Base-by-base conservation (phyloP, 2,888 invertebrate genomes). In the Cephus nigrinus region DNA sequence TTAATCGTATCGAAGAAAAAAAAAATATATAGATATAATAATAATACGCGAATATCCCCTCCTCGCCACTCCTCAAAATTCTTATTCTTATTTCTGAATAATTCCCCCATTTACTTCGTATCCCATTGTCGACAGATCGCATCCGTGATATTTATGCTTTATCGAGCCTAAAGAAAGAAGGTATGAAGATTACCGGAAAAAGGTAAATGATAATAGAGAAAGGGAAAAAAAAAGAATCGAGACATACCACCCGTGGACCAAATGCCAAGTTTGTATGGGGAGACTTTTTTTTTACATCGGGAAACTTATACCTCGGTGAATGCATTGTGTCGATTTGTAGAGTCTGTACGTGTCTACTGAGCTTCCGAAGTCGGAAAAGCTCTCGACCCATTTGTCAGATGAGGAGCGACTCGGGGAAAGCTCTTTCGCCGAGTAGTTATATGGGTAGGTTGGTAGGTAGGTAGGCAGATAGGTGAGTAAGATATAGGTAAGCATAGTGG, bases 371-470 rank as follows among this genome's bases (percentile, higher is more conserved):
- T 55, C 40, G 75, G 80, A 80, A 72, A 76, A 78, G 75, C 80
- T 79, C 80, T 80, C 83, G 84, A 81, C 80, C 87, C 83, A 87
- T 86, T 87, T 85, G 86, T 80, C 80, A 82, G 83, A 83, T 84
- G 84, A 85, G 83, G 78, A 76, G 75, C 82, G 79, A 80, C 77
- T 81, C 40, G 76, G 80, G 75, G 80, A 82, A 82, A 82, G 82
- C 81, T 82, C 79, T 74, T 77, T 77, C 15, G 40, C 69, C 40
- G 40, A 55, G 23, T 55, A 23, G 40, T 23, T 55, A 55, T 55
- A 40, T 15, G 12, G 40, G 15, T 40, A 12, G 36, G 40, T 40
- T 4, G 40, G 4, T 40, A 15, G 40, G 40, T 15, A 55, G 40
- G 23, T 55, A 23, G 15, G 9, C 23, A 23, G 9, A 23, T 55